A percentile compares a stretch with the other conserved stretches of the same genome.
Conservation (phyloP, 2,888 invertebrate species). For the Chesias legatella region DNA sequence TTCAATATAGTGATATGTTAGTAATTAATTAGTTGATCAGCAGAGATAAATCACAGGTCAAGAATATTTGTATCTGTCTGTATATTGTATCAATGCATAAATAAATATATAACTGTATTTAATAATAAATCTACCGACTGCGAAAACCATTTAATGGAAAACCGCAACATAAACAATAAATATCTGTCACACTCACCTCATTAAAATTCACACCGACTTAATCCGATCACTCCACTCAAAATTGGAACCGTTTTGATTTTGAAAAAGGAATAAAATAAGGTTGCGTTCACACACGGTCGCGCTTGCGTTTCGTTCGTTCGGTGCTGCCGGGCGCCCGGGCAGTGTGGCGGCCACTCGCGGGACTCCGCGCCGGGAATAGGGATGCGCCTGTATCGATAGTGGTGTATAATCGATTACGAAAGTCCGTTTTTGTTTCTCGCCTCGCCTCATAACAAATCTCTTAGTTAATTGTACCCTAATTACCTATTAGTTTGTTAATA, state of each 20-base stretch:
- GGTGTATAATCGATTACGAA: conserved; percentile 1
- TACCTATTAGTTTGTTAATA: no score
- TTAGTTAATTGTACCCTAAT: no score
- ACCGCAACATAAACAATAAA: not conserved
- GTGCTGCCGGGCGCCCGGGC: conserved; percentile 73
- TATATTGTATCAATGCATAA: no score
- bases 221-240: conserved; percentile 47
- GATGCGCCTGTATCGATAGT: conserved; percentile 45
- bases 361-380: conserved; percentile 43
- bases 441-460: no score
- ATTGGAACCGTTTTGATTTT: conserved; percentile 33
- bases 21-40: no score
- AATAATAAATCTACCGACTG: no score
- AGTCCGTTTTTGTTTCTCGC: no score
- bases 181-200: conserved; percentile 36
- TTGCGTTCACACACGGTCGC: conserved; percentile 66
- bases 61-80: no score
- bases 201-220: conserved; percentile 31
- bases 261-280: conserved; percentile 41
- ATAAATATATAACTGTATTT: no score
- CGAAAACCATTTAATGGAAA: not conserved
- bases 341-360: conserved; percentile 49
- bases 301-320: conserved; percentile 73
- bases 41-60: no score
- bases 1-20: no score